Conservation (phyloP, 2,888 invertebrate species). For the Thera obeliscata region DNA sequence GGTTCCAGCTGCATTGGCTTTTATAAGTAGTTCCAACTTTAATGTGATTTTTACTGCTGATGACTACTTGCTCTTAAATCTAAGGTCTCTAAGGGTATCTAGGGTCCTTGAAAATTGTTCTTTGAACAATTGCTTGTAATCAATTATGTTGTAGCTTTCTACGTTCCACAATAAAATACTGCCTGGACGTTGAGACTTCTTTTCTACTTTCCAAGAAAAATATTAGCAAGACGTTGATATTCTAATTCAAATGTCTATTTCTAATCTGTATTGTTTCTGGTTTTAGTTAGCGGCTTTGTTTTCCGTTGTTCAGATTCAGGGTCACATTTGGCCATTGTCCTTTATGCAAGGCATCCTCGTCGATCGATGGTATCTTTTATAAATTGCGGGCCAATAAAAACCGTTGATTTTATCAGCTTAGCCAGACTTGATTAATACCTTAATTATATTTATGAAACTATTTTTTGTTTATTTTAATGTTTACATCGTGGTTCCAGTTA, state of each 20-base stretch:
- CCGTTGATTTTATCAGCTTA: constrained; percentile 24
- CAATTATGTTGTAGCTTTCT: constrained; percentile 13
- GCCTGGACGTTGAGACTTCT: background rate
- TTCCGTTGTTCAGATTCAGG: constrained; percentile 7
- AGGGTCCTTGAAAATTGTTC: too few species aligned
- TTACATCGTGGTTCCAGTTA: constrained; percentile 3
- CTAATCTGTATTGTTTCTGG: background rate
- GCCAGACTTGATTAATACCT: constrained; percentile 29
- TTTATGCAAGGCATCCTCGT: constrained; percentile 19
- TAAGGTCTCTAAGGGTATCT: background rate
- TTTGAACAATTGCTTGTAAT: constrained; percentile 22
- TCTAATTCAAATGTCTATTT: background rate
- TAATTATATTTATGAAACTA: constrained; percentile 23
- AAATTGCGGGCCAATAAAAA: constrained; percentile 22
- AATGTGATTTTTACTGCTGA: constrained; percentile 30
- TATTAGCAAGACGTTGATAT: background rate
- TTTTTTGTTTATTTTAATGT: constrained; percentile 14
- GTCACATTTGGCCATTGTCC: constrained; percentile 27
- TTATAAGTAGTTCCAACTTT: constrained; percentile 35
- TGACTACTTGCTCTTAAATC: constrained; percentile 14
- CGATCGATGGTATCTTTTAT: constrained; percentile 24
- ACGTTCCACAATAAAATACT: background rate
- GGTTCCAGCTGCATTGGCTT: constrained; percentile 38
- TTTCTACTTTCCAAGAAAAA: background rate
- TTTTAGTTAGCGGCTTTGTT: background rate